phyloP scores from a whole-genome alignment of 2,888 invertebrate species.

The Andrena minutula region DNA sequence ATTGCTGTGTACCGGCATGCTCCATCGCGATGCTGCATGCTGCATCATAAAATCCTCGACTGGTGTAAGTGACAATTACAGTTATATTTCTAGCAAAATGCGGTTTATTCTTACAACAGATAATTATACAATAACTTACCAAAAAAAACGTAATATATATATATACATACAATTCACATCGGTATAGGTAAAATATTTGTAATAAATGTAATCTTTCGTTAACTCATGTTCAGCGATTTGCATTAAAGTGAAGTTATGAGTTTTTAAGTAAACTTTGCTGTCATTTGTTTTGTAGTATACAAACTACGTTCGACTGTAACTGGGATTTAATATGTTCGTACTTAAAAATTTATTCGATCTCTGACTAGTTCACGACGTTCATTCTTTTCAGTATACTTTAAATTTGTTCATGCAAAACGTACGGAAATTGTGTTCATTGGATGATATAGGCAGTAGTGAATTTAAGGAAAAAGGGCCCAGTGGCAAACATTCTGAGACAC shows the following conservation, averaged over 20 bases:
- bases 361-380: constrained; percentile 56
- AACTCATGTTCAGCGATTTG: constrained; percentile 1
- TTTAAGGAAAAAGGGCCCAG: too few species aligned
- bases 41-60: too few species aligned
- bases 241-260: not conserved
- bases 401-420: constrained; percentile 5
- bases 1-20: too few species aligned
- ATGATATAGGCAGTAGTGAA: not conserved
- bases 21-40: too few species aligned
- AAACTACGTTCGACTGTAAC: not conserved
- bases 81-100: constrained; percentile 25
- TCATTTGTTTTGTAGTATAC: not conserved
- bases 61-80: too few species aligned
- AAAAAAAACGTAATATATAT: constrained; percentile 44
- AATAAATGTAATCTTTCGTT: constrained; percentile 29
- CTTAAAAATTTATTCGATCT: constrained; percentile 48
- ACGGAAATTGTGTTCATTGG: not conserved
- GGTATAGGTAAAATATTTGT: constrained; percentile 14
- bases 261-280: not conserved
- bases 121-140: constrained; percentile 69
- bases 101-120: constrained; percentile 60
- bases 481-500: too few species aligned
- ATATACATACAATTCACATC: constrained; percentile 67
- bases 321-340: not conserved
- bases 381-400: constrained; percentile 10